Percentiles rank a stretch among this genome's conserved stretches.
Conservation (phyloP, 2,113 vertebrate species). For the Protobothrops flavoviridis region DNA sequence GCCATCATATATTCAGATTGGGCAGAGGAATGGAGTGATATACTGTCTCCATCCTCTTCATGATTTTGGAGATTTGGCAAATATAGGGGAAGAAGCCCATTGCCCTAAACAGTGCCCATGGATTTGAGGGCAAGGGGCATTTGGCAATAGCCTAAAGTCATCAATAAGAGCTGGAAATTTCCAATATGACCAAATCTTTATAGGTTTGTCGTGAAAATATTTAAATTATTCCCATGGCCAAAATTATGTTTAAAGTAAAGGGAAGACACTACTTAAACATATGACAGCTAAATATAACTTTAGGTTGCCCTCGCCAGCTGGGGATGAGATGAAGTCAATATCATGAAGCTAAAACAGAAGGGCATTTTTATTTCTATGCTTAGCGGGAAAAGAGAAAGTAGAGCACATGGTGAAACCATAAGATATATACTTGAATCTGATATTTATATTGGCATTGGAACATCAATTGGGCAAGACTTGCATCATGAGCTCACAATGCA, state of each 20-base stretch:
- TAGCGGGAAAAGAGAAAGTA: background rate
- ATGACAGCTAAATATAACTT: background rate
- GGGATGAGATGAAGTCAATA: background rate
- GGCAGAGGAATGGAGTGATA: background rate
- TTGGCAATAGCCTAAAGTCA: background rate
- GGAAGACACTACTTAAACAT: background rate
- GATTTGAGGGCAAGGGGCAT: background rate
- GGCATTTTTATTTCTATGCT: background rate
- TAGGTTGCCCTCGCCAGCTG: background rate
- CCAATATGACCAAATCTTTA: background rate
- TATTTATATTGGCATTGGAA: background rate
- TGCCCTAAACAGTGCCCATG: background rate
- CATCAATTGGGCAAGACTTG: background rate
- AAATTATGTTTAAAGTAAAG: background rate
- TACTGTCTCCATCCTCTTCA: background rate
- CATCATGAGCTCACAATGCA: background rate
- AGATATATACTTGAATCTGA: background rate
- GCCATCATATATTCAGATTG: background rate
- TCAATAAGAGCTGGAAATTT: background rate
- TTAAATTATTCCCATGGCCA: background rate
- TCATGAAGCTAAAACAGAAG: background rate
- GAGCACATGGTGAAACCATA: background rate
- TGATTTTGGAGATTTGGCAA: background rate
- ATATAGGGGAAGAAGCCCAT: background rate
- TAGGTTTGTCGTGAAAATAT: background rate